Evolutionary conservation across 1,140 invertebrate species (phyloP).

Genomic region (Harpegnathos saltator): DNA sequence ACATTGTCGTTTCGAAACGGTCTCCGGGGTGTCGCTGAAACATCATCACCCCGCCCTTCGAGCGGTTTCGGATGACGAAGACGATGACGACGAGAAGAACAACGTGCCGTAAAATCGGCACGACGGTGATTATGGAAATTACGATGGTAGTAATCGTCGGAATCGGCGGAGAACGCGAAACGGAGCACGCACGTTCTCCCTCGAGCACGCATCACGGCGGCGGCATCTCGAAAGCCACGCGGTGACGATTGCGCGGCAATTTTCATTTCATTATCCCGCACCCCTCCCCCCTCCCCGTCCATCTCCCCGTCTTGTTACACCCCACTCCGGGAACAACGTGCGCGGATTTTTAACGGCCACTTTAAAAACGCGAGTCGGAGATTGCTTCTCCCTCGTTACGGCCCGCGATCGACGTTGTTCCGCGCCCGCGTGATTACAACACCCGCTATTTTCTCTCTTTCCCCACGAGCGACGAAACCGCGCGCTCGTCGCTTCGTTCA

Average conservation of each 20-base stretch:
- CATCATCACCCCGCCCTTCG: not conserved
- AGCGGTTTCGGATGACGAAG: slow-evolving; percentile 26
- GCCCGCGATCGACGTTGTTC: not conserved
- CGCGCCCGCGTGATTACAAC: not conserved
- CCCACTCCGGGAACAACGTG: slow-evolving; percentile 34
- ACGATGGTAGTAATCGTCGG: slow-evolving; percentile 22
- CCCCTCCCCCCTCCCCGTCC: not conserved
- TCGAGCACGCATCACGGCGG: not conserved
- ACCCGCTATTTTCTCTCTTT: not conserved
- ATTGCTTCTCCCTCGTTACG: not conserved
- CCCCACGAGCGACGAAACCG: not conserved
- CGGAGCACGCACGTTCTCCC: not conserved
- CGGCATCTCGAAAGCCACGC: not conserved
- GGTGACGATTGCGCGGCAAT: slow-evolving; percentile 27
- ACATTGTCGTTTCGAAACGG: not conserved
- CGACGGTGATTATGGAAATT: slow-evolving; percentile 37
- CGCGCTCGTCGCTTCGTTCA: slow-evolving; percentile 19
- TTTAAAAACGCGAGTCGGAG: slow-evolving; percentile 18
- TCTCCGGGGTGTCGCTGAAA: slow-evolving; percentile 1
- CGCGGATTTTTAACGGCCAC: slow-evolving; percentile 25
- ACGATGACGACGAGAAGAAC: slow-evolving; percentile 3
- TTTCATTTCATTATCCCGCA: slow-evolving; percentile 39
- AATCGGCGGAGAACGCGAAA: slow-evolving; percentile 26
- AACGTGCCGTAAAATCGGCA: slow-evolving; percentile 25
- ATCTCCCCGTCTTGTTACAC: not conserved